These are phyloP conservation scores for Gadopsis marmoratus DNA, from an alignment of 2,797 vertebrate genomes.

Conservation along the genomic window DNA sequence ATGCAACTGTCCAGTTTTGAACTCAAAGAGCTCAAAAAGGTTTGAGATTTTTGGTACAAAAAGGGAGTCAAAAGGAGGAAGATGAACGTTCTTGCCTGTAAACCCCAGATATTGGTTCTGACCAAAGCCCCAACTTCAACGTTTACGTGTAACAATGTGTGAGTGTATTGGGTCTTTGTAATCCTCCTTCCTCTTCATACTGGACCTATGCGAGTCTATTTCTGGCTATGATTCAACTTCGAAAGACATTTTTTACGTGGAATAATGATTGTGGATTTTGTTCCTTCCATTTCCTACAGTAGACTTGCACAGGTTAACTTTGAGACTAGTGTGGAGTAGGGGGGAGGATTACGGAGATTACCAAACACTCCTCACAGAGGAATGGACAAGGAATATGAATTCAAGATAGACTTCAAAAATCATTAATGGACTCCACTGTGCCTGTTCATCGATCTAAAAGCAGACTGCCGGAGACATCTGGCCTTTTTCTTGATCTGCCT, in stretches of 20 bases:
- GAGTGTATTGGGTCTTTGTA: background rate
- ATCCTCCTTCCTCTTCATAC: background rate
- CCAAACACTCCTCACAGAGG: background rate
- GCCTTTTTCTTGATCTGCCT: background rate
- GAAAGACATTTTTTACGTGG: background rate
- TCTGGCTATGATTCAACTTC: conserved; percentile 9
- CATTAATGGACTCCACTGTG: background rate
- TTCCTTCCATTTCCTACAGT: background rate
- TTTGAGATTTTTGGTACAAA: background rate
- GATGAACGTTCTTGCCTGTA: background rate
- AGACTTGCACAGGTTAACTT: background rate
- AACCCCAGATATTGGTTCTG: background rate
- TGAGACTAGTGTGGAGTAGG: background rate
- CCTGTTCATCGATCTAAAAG: background rate
- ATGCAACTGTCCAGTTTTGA: background rate
- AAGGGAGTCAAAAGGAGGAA: background rate
- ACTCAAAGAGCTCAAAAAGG: background rate
- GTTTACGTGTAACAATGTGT: too few species aligned
- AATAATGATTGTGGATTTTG: background rate
- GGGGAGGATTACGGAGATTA: background rate
- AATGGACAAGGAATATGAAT: background rate
- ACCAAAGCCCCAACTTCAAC: background rate
- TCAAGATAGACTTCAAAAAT: background rate
- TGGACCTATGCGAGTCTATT: background rate
- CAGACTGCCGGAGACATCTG: background rate